Evolutionary conservation across 2,888 invertebrate genomes (phyloP).

Genomic region (Helobdella robusta): DNA sequence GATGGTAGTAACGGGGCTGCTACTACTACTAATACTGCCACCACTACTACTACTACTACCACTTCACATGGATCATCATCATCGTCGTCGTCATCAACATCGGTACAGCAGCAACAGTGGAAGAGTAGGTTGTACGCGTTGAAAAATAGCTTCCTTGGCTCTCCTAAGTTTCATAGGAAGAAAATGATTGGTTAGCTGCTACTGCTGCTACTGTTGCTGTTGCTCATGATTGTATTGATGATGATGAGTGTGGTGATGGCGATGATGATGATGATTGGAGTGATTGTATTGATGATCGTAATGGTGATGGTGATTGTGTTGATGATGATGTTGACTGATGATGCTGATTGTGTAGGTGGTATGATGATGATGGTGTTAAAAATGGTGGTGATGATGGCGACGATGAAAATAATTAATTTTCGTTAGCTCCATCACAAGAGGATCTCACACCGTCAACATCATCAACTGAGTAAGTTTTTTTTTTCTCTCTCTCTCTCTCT

Average conservation of each 20-base stretch:
- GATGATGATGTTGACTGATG: conserved; percentile 1
- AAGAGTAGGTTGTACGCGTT: conserved; percentile 82
- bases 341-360: no score
- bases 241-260: conserved; percentile 13
- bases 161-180: conserved; percentile 86
- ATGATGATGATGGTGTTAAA: background rate
- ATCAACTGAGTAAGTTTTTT: no score
- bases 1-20: no score
- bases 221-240: conserved; percentile 20
- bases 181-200: conserved; percentile 64
- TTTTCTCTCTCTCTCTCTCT: no score
- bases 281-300: background rate
- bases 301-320: background rate
- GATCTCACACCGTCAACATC: no score
- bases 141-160: conserved; percentile 91
- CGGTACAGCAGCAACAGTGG: conserved; percentile 56
- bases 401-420: background rate
- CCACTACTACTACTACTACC: conserved; percentile 32
- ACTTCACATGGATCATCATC: background rate
- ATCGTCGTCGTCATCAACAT: conserved; percentile 40
- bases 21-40: background rate
- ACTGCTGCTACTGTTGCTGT: background rate
- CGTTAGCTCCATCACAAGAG: background rate
- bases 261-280: conserved; percentile 7
- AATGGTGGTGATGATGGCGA: background rate